phyloP scores from a whole-genome alignment of 2,797 vertebrate species.

The Catamblyrhynchus diadema region DNA sequence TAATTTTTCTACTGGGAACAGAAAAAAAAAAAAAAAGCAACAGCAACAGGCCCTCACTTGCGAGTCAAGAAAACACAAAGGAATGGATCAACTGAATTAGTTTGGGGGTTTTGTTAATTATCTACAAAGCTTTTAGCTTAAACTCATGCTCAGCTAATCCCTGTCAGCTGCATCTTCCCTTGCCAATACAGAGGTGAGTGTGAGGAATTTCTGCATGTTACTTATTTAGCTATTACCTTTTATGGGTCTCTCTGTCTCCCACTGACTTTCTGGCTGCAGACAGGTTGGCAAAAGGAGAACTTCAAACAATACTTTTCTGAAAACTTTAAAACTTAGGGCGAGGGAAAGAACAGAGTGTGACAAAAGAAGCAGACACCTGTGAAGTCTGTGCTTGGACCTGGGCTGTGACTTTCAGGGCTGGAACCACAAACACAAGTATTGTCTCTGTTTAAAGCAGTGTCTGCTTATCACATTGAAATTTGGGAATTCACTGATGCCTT shows the following conservation, averaged over 20 bases:
- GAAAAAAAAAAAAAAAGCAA: neutral
- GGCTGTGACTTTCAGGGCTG: neutral
- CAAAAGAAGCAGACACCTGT: neutral
- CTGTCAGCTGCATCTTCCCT: conserved; percentile 60
- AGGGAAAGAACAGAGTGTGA: neutral
- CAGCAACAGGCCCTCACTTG: neutral
- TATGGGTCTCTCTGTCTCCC: conserved; percentile 41
- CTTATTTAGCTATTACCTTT: conserved; percentile 57
- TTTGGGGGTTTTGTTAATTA: neutral
- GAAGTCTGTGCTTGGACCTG: neutral
- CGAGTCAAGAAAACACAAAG: neutral
- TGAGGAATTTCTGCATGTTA: conserved; percentile 45
- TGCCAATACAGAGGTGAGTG: conserved; percentile 60
- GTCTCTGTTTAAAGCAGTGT: neutral
- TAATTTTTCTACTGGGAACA: neutral
- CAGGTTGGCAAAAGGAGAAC: neutral
- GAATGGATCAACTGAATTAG: neutral
- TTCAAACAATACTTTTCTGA: neutral
- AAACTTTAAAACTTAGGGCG: neutral
- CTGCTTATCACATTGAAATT: neutral
- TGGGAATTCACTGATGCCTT: neutral
- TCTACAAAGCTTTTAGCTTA: neutral
- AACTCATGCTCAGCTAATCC: conserved; percentile 53
- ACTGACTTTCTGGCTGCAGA: conserved; percentile 14
- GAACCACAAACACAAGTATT: neutral